Conservation (phyloP, 2,888 invertebrate species). For the Trypoxylon attenuatum region DNA sequence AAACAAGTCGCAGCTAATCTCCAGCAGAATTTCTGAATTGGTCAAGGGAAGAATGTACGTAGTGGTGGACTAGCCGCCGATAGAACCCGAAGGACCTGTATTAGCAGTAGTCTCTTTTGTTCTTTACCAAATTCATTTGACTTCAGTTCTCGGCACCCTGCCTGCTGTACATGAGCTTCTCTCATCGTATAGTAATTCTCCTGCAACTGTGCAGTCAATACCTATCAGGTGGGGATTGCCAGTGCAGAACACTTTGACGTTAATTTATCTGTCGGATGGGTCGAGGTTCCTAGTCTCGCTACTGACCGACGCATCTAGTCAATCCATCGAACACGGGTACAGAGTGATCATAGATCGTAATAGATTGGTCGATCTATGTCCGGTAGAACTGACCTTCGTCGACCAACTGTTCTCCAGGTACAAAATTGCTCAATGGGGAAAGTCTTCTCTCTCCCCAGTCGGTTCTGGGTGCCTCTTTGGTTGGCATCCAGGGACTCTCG, state of each 20-base stretch:
- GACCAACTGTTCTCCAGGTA: slow-evolving; percentile 29
- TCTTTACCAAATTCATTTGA: neutral
- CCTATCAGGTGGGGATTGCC: no score
- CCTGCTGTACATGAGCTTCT: no score
- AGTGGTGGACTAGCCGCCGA: neutral
- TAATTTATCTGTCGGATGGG: no score
- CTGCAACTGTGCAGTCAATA: no score
- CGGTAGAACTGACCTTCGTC: no score
- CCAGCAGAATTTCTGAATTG: neutral
- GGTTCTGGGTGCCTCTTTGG: neutral
- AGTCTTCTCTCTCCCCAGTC: neutral
- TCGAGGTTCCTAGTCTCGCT: no score
- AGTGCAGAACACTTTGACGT: no score
- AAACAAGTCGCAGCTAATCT: neutral
- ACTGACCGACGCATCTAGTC: no score
- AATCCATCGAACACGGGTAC: no score
- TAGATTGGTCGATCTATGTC: no score
- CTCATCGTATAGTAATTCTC: no score
- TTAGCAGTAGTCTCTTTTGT: neutral
- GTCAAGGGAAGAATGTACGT: neutral
- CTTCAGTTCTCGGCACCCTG: neutral
- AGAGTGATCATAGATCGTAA: no score
- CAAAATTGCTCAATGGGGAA: slow-evolving; percentile 8
- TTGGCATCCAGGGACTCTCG: neutral
- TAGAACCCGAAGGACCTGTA: neutral